Percentiles rank a stretch among this genome's conserved stretches.
Evolutionary conservation across 2,888 invertebrate species (phyloP).

Genomic region (Phortica magna): DNA sequence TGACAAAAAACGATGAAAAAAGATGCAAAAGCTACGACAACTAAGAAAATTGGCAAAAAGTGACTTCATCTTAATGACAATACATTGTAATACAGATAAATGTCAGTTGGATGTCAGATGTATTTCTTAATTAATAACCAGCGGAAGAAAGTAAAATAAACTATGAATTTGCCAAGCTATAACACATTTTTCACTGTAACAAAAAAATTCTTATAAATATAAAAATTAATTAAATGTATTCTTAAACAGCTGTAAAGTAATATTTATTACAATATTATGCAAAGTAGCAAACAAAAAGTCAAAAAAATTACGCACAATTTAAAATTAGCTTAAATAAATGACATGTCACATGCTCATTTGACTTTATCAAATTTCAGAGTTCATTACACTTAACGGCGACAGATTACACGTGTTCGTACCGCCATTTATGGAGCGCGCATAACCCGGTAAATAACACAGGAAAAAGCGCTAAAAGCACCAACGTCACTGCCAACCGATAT

Average conservation of each 20-base stretch:
- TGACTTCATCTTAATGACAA: too few species aligned
- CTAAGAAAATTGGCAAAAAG: neutral
- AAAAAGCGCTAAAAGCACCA: conserved; percentile 60
- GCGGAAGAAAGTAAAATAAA: too few species aligned
- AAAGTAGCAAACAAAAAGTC: neutral
- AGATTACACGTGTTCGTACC: conserved; percentile 53
- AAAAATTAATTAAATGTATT: too few species aligned
- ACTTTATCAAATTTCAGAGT: conserved; percentile 72
- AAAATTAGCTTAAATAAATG: conserved; percentile 34
- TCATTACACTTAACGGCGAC: conserved; percentile 65
- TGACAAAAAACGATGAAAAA: conserved; percentile 34
- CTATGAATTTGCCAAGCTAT: too few species aligned
- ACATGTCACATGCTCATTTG: conserved; percentile 25
- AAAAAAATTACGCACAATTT: conserved; percentile 20
- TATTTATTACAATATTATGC: too few species aligned
- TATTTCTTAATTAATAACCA: too few species aligned
- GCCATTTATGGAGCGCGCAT: conserved; percentile 47
- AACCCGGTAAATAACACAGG: conserved; percentile 14
- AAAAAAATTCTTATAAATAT: too few species aligned
- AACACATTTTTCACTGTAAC: too few species aligned
- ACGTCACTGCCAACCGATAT: too few species aligned
- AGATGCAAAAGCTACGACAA: conserved; percentile 44
- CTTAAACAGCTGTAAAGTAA: too few species aligned
- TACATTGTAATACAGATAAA: too few species aligned
- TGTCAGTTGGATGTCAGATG: too few species aligned